Percentiles rank a stretch among this genome's conserved stretches.
Conservation (phyloP, 1,140 invertebrate species). For the Drosophila tropicalis region DNA sequence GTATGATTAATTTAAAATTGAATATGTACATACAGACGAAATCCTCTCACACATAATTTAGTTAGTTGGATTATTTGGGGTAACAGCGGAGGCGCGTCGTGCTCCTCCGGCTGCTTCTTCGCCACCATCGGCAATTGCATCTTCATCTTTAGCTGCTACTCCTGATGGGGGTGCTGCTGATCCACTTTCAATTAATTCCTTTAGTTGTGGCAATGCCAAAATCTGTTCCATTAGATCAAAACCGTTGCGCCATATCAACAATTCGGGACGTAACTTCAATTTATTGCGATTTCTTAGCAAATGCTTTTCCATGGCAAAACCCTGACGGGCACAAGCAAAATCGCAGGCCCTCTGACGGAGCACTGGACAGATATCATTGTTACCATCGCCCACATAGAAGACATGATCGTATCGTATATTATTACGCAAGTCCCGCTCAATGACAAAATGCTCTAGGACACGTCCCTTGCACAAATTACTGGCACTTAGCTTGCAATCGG, state of each 20-base stretch:
- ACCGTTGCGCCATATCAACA: conserved; percentile 84
- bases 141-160: conserved; percentile 17
- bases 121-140: not conserved
- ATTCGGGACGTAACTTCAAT: conserved; percentile 78
- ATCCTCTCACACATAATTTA: conserved; percentile 19
- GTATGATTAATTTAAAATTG: not conserved
- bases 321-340: conserved; percentile 87
- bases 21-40: conserved; percentile 5
- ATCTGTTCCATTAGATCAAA: conserved; percentile 83
- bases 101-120: conserved; percentile 3
- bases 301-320: conserved; percentile 83
- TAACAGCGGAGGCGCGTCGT: conserved; percentile 52
- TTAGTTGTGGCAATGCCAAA: conserved; percentile 48
- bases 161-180: conserved; percentile 5
- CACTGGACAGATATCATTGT: conserved; percentile 91
- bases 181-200: conserved; percentile 29
- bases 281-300: conserved; percentile 68
- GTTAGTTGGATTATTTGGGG: conserved; percentile 19
- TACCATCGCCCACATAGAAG: conserved; percentile 90
- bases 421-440: conserved; percentile 80
- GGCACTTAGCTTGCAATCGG: conserved; percentile 88
- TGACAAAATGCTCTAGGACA: conserved; percentile 87
- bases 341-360: conserved; percentile 86
- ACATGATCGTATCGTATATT: conserved; percentile 85
- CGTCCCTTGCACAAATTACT: conserved; percentile 91